Evolutionary conservation across 2,888 invertebrate genomes (phyloP), one percentile per base, ranked within the genome.

Genomic region (Liodrosophila aerea): DNA sequence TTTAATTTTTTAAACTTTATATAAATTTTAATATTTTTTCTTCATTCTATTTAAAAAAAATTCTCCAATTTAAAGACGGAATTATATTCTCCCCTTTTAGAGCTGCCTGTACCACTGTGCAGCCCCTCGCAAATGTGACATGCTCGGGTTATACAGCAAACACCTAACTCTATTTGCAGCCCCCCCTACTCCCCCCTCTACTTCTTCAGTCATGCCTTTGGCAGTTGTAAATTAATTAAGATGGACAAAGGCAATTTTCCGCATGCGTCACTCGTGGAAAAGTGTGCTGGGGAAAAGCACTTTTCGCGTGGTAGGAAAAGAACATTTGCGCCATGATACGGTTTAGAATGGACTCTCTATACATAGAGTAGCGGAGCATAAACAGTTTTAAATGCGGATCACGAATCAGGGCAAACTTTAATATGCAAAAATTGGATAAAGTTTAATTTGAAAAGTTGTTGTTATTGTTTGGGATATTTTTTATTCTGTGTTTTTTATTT

Each of bases 401-500:
- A 73, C 68, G 81, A 74, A 59, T 59, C 45, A 33, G 33, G 41
- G 37, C 50, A 39, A 76, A 76, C 74, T 80, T 82, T 70, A 83
- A 82, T 77, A 72, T 83, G 64, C 76, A 64, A 66, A 80, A 81
- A 77, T 80, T 66, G 80, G 69, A 74, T 64, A 81, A 80, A 85
- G 78, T 85, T 85, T 85, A 85, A 85, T 85, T 83, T 83, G 83
- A 85, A 85, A 85, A 85, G 81, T 85, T 85, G 70, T 72, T 77
- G 70, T 71, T 77, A 69, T 81, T 73, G 76, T 78, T 78, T 67
- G 72, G 43, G 40, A 69, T 66, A 44, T 63, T 53, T 52, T 46
- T 31, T 31, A 13, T 41, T 49, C 18, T 27, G 8, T 13, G 33
- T 36, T 63, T 64, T 39, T 56, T 61, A 46, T 39, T 61, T 33